These are phyloP conservation scores for Henricia sp. DNA, from an alignment of 53 echinoderm and acorn worm genomes.

Conservation along the genomic window DNA sequence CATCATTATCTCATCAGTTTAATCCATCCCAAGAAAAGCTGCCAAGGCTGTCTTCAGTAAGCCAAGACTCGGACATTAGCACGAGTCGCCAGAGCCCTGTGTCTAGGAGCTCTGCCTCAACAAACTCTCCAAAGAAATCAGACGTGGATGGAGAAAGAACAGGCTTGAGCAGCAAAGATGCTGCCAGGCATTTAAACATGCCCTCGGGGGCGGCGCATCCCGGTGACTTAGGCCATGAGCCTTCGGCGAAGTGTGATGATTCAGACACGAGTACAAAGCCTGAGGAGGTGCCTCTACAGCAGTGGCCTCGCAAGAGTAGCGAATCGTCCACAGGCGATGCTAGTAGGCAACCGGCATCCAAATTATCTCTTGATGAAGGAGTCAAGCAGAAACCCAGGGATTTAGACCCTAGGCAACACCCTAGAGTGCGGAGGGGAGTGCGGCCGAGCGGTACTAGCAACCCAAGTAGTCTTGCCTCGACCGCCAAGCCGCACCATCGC, in stretches of 20 bases:
- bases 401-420: conserved; percentile 50
- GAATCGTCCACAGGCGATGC: conserved; percentile 14
- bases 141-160: conserved; percentile 38
- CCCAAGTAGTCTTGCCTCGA: conserved; percentile 16
- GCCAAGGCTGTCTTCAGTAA: conserved; percentile 4
- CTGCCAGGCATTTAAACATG: conserved; percentile 27
- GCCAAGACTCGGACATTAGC: conserved; percentile 42
- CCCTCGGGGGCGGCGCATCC: background rate
- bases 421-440: conserved; percentile 27
- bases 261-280: background rate
- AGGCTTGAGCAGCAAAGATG: conserved; percentile 40
- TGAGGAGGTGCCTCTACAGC: conserved; percentile 45
- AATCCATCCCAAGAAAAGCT: background rate
- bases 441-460: conserved; percentile 8
- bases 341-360: conserved; percentile 1
- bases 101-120: conserved; percentile 11
- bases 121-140: conserved; percentile 24
- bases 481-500: conserved; percentile 18
- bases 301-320: conserved; percentile 46
- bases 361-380: conserved; percentile 11
- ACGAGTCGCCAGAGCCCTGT: conserved; percentile 26
- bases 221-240: background rate
- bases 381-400: conserved; percentile 33
- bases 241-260: background rate
- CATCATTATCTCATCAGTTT: conserved; percentile 26